These are phyloP conservation scores for Elephantulus edwardii DNA, from an alignment of 2,113 vertebrate species.

Conservation along the genomic window DNA sequence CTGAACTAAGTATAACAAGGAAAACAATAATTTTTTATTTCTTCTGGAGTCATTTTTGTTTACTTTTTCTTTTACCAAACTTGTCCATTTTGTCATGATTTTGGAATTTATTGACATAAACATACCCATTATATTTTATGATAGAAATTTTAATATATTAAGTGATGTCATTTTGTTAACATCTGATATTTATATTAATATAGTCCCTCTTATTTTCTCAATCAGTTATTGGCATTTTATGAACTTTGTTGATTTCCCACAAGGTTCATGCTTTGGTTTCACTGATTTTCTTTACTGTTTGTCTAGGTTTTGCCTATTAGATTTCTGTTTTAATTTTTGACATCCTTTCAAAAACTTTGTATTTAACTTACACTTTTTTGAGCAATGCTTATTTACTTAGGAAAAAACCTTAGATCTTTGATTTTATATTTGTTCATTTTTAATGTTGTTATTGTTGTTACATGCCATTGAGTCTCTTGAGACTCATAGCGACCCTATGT, in stretches of 20 bases:
- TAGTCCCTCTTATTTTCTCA: background rate
- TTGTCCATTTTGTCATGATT: background rate
- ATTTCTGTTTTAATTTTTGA: background rate
- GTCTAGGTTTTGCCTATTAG: background rate
- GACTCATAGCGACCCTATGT: too few relatives aligned
- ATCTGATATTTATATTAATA: background rate
- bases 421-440: background rate
- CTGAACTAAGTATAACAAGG: too few relatives aligned
- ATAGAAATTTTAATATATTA: background rate
- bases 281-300: background rate
- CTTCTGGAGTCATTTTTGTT: background rate
- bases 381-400: background rate
- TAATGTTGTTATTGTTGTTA: background rate
- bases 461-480: too few relatives aligned
- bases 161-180: background rate
- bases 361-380: background rate
- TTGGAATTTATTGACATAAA: background rate
- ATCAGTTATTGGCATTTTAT: background rate
- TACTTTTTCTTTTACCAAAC: background rate
- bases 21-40: background rate
- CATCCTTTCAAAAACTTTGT: background rate
- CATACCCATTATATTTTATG: background rate
- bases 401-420: background rate
- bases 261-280: background rate
- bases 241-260: background rate